Percentiles rank a stretch among this genome's conserved stretches.
phyloP scores from a whole-genome alignment of 2,888 invertebrate genomes.

The Copidosoma aretas region DNA sequence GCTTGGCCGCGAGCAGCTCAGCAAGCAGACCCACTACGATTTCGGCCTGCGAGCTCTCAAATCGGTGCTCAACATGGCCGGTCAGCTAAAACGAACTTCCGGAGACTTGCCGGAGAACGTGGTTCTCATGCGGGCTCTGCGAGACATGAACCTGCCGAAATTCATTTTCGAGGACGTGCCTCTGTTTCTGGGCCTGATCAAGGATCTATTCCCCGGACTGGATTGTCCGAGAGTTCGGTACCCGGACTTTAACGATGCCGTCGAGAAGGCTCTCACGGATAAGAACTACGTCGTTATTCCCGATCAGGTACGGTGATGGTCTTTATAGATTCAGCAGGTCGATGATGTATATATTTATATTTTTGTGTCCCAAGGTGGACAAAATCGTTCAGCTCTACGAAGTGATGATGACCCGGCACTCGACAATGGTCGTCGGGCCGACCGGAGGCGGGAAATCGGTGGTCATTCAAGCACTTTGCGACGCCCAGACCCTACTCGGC shows the following conservation, averaged over 20 bases:
- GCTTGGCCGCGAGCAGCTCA: conserved; percentile 84
- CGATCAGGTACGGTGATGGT: conserved; percentile 69
- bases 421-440: conserved; percentile 90
- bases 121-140: conserved; percentile 87
- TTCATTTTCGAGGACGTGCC: conserved; percentile 92
- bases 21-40: conserved; percentile 93
- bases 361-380: conserved; percentile 67
- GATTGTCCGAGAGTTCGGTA: conserved; percentile 88
- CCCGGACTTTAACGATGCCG: conserved; percentile 84
- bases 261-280: conserved; percentile 71
- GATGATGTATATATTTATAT: background rate
- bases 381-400: conserved; percentile 92
- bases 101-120: conserved; percentile 83
- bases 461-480: conserved; percentile 75
- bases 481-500: conserved; percentile 78
- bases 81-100: conserved; percentile 81
- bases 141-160: conserved; percentile 93
- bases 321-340: background rate
- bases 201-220: conserved; percentile 88
- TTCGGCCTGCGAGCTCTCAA: conserved; percentile 93
- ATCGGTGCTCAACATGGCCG: conserved; percentile 90
- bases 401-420: conserved; percentile 94
- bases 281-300: conserved; percentile 74
- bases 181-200: conserved; percentile 84
- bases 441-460: conserved; percentile 93